A percentile compares a stretch with the other conserved stretches of the same genome.
Conservation (phyloP, 2,113 vertebrate species). For the Mixornis gularis region DNA sequence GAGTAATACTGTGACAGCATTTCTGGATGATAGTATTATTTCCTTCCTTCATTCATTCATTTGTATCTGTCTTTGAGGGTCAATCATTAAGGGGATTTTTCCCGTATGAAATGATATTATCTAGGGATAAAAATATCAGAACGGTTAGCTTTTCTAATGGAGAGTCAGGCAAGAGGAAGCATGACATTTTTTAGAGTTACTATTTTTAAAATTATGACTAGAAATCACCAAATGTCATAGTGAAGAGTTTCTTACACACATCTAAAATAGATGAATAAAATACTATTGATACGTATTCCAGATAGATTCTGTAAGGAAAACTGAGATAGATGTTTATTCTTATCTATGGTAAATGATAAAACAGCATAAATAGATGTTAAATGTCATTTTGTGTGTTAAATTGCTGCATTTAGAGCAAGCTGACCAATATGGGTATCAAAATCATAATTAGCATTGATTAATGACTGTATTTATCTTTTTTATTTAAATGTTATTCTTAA, state of each 20-base stretch:
- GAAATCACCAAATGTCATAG: not conserved
- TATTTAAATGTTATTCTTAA: not conserved
- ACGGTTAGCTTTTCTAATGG: not conserved
- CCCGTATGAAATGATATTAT: not conserved
- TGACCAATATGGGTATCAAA: not conserved
- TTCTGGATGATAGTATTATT: not conserved
- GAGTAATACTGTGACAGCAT: not conserved
- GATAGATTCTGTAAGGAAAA: not conserved
- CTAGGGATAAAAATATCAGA: not conserved
- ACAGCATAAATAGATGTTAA: not conserved
- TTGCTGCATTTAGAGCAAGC: not conserved
- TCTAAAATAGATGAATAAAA: not conserved
- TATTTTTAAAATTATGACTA: constrained; percentile 4
- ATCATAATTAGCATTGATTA: constrained; percentile 20
- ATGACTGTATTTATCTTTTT: not conserved
- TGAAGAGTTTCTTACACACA: not conserved
- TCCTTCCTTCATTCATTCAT: not conserved
- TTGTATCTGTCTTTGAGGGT: not conserved
- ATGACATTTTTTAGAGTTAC: not conserved
- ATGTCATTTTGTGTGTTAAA: not conserved
- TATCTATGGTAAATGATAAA: not conserved
- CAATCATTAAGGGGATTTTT: not conserved
- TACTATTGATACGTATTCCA: not conserved
- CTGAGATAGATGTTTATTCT: not conserved
- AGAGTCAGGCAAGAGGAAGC: not conserved